Evolutionary conservation across 1,140 invertebrate species (phyloP).

Genomic region (Sminthurides bifidus): DNA sequence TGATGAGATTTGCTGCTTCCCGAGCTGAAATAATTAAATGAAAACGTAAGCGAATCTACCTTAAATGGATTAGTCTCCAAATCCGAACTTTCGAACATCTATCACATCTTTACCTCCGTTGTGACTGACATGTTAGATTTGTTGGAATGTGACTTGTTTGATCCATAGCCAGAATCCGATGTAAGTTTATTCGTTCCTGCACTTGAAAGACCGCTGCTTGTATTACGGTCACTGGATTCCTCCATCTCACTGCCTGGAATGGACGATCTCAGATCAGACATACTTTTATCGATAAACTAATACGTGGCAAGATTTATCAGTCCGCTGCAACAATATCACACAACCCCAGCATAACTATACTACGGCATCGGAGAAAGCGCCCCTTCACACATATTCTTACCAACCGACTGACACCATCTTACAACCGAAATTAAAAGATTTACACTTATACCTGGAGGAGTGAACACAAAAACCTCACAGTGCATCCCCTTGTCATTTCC

Average conservation of each 20-base stretch:
- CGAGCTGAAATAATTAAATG: constrained; percentile 41
- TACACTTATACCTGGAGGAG: too few relatives aligned
- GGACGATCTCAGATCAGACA: too few relatives aligned
- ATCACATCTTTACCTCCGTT: constrained; percentile 48
- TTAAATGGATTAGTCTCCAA: background rate
- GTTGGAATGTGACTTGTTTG: constrained; percentile 43
- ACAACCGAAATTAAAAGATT: too few relatives aligned
- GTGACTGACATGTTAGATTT: constrained; percentile 53
- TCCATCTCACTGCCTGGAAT: constrained; percentile 7
- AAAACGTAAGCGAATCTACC: constrained; percentile 9
- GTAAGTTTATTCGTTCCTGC: constrained; percentile 3
- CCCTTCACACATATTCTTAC: too few relatives aligned
- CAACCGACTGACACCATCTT: too few relatives aligned
- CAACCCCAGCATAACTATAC: too few relatives aligned
- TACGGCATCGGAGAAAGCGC: too few relatives aligned
- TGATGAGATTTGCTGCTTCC: constrained; percentile 62
- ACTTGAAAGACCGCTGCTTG: background rate
- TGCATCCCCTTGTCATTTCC: too few relatives aligned
- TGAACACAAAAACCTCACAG: too few relatives aligned
- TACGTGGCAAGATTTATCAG: too few relatives aligned
- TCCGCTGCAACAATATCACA: too few relatives aligned
- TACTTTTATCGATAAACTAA: too few relatives aligned
- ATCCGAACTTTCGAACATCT: constrained; percentile 1
- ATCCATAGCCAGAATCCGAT: constrained; percentile 59
- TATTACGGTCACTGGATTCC: constrained; percentile 2